Evolutionary conservation across 2,888 invertebrate genomes (phyloP).

Genomic region (Cheilosia impressa): DNA sequence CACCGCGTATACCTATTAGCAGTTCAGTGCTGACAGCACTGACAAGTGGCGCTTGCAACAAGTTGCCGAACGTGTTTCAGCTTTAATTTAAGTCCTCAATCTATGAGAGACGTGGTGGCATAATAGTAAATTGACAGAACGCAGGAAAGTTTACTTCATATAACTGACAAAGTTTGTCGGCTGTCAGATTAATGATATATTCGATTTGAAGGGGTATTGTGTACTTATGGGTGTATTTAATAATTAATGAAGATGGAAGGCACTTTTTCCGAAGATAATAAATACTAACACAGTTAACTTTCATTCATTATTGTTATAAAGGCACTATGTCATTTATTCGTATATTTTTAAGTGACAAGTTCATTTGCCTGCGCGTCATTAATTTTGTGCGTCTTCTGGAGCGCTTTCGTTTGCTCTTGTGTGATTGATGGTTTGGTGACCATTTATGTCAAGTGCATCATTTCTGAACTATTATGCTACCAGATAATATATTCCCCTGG

Average conservation of each 20-base stretch:
- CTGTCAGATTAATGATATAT: conserved; percentile 23
- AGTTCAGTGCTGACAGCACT: conserved; percentile 11
- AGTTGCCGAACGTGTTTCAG: conserved; percentile 6
- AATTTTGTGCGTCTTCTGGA: too few species aligned
- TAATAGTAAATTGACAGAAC: background rate
- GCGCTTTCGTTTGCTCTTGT: too few species aligned
- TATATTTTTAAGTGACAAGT: too few species aligned
- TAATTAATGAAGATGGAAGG: background rate
- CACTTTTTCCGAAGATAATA: background rate
- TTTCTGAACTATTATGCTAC: too few species aligned
- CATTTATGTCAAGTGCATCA: too few species aligned
- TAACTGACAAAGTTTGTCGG: conserved; percentile 35
- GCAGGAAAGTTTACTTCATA: conserved; percentile 29
- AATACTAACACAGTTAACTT: too few species aligned
- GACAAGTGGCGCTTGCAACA: conserved; percentile 19
- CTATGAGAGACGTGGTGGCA: background rate
- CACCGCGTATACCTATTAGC: background rate
- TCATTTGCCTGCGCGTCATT: too few species aligned
- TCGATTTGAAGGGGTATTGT: background rate
- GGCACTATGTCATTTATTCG: too few species aligned
- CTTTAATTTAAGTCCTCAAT: conserved; percentile 24
- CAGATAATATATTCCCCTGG: too few species aligned
- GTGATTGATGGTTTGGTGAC: too few species aligned
- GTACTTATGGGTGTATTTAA: background rate
- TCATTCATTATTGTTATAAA: too few species aligned